phyloP scores from a whole-genome alignment of 2,797 vertebrate species.

The Lindbergichthys nudifrons region DNA sequence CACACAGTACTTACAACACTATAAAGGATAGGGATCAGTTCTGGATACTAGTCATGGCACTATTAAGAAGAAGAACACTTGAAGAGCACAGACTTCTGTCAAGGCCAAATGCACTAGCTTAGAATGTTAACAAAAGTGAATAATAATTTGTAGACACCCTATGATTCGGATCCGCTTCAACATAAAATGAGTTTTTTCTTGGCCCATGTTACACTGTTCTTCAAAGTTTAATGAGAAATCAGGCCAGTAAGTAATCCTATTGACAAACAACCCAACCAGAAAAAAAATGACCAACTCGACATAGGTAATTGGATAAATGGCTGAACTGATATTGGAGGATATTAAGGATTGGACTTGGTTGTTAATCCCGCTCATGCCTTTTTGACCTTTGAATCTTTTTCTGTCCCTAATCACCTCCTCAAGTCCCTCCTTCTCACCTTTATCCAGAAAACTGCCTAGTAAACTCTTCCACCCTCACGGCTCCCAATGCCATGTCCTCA shows the following conservation, averaged over 20 bases:
- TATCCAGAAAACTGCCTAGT: slow-evolving; percentile 59
- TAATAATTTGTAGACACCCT: too few species aligned
- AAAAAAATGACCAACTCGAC: too few species aligned
- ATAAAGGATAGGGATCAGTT: background rate
- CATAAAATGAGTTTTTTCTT: too few species aligned
- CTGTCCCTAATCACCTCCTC: slow-evolving; percentile 37
- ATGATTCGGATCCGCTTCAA: too few species aligned
- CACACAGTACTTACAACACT: background rate
- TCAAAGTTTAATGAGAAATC: too few species aligned
- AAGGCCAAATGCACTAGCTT: too few species aligned
- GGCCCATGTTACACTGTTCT: too few species aligned
- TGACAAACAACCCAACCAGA: too few species aligned
- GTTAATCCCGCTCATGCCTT: slow-evolving; percentile 9
- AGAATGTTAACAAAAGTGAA: too few species aligned
- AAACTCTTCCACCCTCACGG: slow-evolving; percentile 25
- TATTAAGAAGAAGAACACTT: background rate
- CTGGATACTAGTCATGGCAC: background rate
- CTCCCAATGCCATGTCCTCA: background rate
- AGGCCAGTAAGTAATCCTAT: too few species aligned
- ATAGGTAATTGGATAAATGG: background rate
- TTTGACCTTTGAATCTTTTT: slow-evolving; percentile 40
- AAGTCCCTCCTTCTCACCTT: slow-evolving; percentile 22
- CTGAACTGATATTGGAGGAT: background rate
- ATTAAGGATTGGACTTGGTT: too few species aligned
- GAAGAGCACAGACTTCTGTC: too few species aligned